Conservation (phyloP, 2,113 vertebrate species). For the Abramis brama region DNA sequence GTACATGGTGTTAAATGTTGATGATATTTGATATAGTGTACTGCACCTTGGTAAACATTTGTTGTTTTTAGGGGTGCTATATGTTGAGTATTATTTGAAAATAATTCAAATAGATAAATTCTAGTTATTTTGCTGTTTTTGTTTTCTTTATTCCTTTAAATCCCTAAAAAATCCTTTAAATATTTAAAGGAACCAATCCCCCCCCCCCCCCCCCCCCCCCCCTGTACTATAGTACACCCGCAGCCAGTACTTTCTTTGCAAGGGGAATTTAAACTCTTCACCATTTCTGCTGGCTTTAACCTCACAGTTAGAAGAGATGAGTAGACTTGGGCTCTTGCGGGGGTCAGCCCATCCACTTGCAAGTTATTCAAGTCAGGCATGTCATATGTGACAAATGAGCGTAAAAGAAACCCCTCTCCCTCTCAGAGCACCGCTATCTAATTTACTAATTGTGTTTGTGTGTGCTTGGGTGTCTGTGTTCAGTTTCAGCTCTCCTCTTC, state of each 20-base stretch:
- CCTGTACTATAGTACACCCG: background rate
- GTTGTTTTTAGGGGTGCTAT: too few species aligned
- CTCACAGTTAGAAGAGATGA: background rate
- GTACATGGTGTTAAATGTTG: too few species aligned
- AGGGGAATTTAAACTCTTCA: background rate
- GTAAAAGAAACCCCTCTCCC: slow-evolving; percentile 39
- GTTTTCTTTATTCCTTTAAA: background rate
- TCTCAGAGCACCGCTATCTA: slow-evolving; percentile 2
- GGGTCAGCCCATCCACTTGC: background rate
- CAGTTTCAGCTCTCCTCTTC: slow-evolving; percentile 81
- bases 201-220: too few species aligned
- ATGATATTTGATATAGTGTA: too few species aligned
- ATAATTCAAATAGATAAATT: background rate
- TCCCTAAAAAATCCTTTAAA: too few species aligned
- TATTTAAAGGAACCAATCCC: too few species aligned
- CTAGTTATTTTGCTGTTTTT: background rate
- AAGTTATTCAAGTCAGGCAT: slow-evolving; percentile 31
- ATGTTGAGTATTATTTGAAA: background rate
- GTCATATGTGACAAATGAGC: slow-evolving; percentile 32
- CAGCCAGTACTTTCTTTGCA: background rate
- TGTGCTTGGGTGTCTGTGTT: slow-evolving; percentile 50
- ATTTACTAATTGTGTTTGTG: slow-evolving; percentile 35
- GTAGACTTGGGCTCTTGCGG: background rate
- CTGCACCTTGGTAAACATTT: too few species aligned
- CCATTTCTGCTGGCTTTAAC: background rate